phyloP scores from a whole-genome alignment of 2,888 invertebrate genomes.

The Opisthograptis luteolata region DNA sequence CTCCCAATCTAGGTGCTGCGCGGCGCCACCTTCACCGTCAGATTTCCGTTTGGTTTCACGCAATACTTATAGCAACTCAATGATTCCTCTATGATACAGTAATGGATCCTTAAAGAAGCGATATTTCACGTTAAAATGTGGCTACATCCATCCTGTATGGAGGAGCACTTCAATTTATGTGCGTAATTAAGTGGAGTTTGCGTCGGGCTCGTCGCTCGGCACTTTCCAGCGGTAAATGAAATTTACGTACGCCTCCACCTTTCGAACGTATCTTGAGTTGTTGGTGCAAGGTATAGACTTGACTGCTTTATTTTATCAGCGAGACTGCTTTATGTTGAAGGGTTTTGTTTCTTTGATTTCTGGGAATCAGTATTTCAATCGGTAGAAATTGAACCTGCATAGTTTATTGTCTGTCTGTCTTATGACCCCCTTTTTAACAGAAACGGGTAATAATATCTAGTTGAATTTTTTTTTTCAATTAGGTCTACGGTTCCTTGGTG shows the following conservation, averaged over 20 bases:
- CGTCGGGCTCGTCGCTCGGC: constrained; percentile 75
- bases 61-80: neutral
- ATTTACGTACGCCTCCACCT: constrained; percentile 80
- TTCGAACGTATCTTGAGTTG: constrained; percentile 66
- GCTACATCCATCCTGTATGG: constrained; percentile 73
- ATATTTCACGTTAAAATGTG: constrained; percentile 74
- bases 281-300: constrained; percentile 46
- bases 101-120: constrained; percentile 46
- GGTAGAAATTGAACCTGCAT: too few relatives aligned
- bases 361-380: too few relatives aligned
- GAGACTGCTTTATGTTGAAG: neutral
- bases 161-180: constrained; percentile 82
- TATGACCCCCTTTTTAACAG: too few relatives aligned
- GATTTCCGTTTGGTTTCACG: too few relatives aligned
- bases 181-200: constrained; percentile 83
- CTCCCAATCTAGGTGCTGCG: too few relatives aligned
- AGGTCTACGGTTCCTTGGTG: too few relatives aligned
- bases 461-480: too few relatives aligned
- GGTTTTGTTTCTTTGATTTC: too few relatives aligned
- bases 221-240: constrained; percentile 82
- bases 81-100: constrained; percentile 4
- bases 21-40: too few relatives aligned
- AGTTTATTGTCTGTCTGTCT: too few relatives aligned
- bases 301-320: neutral
- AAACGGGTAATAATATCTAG: too few relatives aligned